phyloP scores from a whole-genome alignment of 2,797 vertebrate species.

The Lagodon rhomboides region DNA sequence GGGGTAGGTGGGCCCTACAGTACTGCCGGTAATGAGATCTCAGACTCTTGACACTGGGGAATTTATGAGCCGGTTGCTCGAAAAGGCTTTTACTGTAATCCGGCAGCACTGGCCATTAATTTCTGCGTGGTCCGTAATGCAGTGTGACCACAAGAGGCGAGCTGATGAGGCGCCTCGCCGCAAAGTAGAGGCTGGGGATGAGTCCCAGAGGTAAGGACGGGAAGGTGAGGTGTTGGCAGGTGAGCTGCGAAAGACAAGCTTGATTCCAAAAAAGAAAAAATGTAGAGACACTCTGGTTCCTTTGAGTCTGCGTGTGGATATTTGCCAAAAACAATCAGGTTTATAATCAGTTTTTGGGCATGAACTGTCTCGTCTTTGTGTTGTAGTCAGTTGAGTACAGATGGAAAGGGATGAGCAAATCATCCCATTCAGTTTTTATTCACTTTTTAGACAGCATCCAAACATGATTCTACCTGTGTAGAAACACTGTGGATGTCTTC shows the following conservation, averaged over 20 bases:
- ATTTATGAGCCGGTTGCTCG: slow-evolving; percentile 9
- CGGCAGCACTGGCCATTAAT: neutral
- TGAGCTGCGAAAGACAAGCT: neutral
- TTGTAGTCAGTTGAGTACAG: too few species aligned
- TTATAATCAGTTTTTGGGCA: too few species aligned
- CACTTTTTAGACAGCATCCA: too few species aligned
- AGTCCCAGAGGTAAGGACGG: neutral
- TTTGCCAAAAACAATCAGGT: too few species aligned
- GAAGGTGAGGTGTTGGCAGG: neutral
- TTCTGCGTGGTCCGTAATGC: slow-evolving; percentile 3
- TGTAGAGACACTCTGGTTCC: too few species aligned
- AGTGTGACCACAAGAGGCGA: neutral
- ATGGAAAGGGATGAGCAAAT: too few species aligned
- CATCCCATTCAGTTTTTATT: too few species aligned
- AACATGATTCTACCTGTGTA: too few species aligned
- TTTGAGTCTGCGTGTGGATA: too few species aligned
- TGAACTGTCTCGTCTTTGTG: too few species aligned
- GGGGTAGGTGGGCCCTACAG: neutral
- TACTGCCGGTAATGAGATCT: neutral
- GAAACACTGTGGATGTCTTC: neutral
- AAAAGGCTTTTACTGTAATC: slow-evolving; percentile 11
- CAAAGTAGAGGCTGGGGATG: neutral
- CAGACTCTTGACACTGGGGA: neutral
- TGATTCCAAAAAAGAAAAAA: too few species aligned
- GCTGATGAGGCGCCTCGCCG: neutral